Base-by-base conservation (phyloP, 2,113 vertebrate genomes). In the Marcusenius ussheri region DNA sequence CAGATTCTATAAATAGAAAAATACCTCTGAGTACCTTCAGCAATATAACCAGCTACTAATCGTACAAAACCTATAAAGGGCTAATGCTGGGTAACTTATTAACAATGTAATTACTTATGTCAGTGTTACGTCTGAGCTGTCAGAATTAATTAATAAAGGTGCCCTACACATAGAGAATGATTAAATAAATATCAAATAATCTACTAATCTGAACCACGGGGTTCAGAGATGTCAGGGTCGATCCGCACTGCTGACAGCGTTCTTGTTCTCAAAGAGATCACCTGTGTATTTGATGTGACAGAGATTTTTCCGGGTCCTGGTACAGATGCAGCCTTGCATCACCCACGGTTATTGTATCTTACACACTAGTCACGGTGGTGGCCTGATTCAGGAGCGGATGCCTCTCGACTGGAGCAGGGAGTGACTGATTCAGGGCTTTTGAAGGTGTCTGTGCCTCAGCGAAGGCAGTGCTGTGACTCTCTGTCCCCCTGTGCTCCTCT, bases 401-500 rank as follows among this genome's bases (percentile, higher is more conserved):
- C 21, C n/a, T n/a, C 83, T 27, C 4, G 0, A n/a, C 45, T 50
- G 47, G 13, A 31, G n/a, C 19, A 27, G 45, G 24, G 5, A 50
- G 24, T 86, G 46, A 49, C 46, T 49, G 39, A 45, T n/a, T 47
- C 4, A 0, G 15, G 31, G 35, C 17, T 42, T 19, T 80, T 80
- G 74, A 80, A 39, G 74, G 31, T 80, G 53, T 87, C 84, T 50
- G 31, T 88, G 19, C 62, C 27, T 88, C 80, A 50, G 24, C 19
- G 19, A 66, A n/a, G 27, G 19, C 35, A n/a, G 21, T 49, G 66
- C 50, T 83, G 9, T 70, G 83, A 89, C 58, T 87, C 66, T 62
- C 89, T 46, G 89, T 45, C 91, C 11, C 89, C 88, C 62, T 70
- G 77, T 89, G 42, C 31, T 58, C 93, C 88, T 95, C 93, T 94